Evolutionary conservation across 1,140 invertebrate genomes (phyloP).

Genomic region (Danaus melanippus): DNA sequence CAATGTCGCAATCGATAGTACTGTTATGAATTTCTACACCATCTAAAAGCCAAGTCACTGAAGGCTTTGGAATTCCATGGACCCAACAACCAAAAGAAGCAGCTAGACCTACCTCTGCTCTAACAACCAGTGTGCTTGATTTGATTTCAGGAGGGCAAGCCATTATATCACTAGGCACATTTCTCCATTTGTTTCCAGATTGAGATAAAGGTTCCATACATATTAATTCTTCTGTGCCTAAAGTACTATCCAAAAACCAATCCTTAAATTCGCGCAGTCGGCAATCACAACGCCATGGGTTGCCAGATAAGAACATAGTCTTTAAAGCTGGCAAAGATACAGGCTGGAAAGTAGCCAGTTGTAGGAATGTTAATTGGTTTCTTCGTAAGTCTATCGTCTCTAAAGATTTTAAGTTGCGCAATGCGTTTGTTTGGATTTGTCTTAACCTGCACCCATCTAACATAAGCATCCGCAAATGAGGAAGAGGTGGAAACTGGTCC

Average conservation of each 20-base stretch:
- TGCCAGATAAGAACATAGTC: slow-evolving; percentile 85
- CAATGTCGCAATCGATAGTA: slow-evolving; percentile 60
- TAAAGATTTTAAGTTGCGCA: slow-evolving; percentile 61
- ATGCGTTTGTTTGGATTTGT: slow-evolving; percentile 79
- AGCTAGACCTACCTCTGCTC: slow-evolving; percentile 58
- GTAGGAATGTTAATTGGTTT: slow-evolving; percentile 66
- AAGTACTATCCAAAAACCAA: slow-evolving; percentile 81
- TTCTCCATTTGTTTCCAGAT: slow-evolving; percentile 60
- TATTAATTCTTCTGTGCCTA: slow-evolving; percentile 60
- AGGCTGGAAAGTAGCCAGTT: slow-evolving; percentile 48
- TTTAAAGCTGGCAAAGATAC: slow-evolving; percentile 74
- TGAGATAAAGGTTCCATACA: slow-evolving; percentile 57
- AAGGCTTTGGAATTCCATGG: slow-evolving; percentile 86
- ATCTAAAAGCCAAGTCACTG: slow-evolving; percentile 87
- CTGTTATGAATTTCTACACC: slow-evolving; percentile 71
- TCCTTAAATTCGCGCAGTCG: slow-evolving; percentile 83
- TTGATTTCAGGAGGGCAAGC: slow-evolving; percentile 60
- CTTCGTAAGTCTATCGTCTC: slow-evolving; percentile 65
- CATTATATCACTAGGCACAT: slow-evolving; percentile 56
- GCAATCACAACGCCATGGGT: slow-evolving; percentile 92
- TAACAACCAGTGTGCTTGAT: slow-evolving; percentile 58
- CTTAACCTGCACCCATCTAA: slow-evolving; percentile 83
- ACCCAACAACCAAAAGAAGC: slow-evolving; percentile 84
- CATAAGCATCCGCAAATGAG: slow-evolving; percentile 82
- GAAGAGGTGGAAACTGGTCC: slow-evolving; percentile 82